phyloP scores from a whole-genome alignment of 2,888 invertebrate species.

The Drosophila incognita region DNA sequence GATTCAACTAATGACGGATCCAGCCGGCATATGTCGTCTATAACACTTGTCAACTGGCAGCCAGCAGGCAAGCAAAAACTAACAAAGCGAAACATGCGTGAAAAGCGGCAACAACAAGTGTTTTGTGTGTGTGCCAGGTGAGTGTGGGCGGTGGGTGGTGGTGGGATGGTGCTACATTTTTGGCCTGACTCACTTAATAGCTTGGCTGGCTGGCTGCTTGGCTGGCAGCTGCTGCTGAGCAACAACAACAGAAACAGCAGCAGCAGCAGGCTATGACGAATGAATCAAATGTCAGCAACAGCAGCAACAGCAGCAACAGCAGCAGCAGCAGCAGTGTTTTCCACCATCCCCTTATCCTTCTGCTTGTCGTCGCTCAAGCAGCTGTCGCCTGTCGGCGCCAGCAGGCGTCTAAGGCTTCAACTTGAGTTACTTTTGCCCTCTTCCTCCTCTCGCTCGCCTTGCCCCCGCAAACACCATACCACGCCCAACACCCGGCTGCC shows the following conservation, averaged over 20 bases:
- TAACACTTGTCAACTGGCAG: conserved; percentile 75
- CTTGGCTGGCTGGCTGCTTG: conserved; percentile 28
- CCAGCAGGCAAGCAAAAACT: conserved; percentile 20
- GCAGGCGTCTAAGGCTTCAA: conserved; percentile 60
- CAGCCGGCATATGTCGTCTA: conserved; percentile 60
- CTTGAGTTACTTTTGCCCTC: conserved; percentile 34
- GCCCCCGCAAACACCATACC: conserved; percentile 1
- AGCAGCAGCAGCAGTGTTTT: conserved; percentile 61
- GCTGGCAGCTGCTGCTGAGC: conserved; percentile 44
- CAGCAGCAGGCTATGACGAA: conserved; percentile 81
- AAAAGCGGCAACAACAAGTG: conserved; percentile 75
- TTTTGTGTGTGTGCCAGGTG: conserved; percentile 61
- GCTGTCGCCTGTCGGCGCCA: conserved; percentile 78
- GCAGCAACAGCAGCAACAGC: conserved; percentile 76
- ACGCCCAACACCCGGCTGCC: conserved; percentile 21
- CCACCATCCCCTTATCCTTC: conserved; percentile 6
- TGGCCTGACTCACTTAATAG: conserved; percentile 58
- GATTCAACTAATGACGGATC: conserved; percentile 50
- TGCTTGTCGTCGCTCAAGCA: conserved; percentile 76
- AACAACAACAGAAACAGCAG: conserved; percentile 41
- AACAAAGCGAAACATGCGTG: conserved; percentile 67
- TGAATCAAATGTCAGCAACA: conserved; percentile 84
- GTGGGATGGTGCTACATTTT: conserved; percentile 9
- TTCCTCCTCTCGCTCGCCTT: too few species aligned
- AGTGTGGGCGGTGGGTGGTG: conserved; percentile 32